Evolutionary conservation across 2,113 vertebrate genomes (phyloP).

Genomic region (Platichthys stellatus): DNA sequence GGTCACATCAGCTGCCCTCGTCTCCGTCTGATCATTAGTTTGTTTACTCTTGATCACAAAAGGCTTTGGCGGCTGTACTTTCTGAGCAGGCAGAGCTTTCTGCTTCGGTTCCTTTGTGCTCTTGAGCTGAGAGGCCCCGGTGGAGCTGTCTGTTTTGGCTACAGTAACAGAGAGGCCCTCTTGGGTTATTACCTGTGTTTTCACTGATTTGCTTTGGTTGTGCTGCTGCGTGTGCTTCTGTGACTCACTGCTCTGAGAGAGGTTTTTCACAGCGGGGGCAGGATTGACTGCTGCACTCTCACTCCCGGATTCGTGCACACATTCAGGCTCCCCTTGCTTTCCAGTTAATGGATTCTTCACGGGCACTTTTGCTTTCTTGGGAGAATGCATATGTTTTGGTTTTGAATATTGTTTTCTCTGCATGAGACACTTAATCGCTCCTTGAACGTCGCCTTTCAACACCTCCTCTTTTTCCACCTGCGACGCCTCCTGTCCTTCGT

Average conservation of each 20-base stretch:
- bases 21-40: constrained; percentile 64
- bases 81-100: constrained; percentile 63
- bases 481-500: constrained; percentile 73
- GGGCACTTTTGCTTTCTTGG: constrained; percentile 79
- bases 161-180: constrained; percentile 68
- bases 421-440: constrained; percentile 82
- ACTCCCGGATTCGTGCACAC: constrained; percentile 55
- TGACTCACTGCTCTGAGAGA: constrained; percentile 71
- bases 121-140: constrained; percentile 65
- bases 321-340: constrained; percentile 70
- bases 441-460: constrained; percentile 81
- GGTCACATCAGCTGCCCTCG: constrained; percentile 54
- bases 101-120: constrained; percentile 69
- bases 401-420: constrained; percentile 83
- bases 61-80: constrained; percentile 65
- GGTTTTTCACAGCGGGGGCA: constrained; percentile 77
- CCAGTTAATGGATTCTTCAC: constrained; percentile 71
- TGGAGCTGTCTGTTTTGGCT: constrained; percentile 65
- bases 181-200: constrained; percentile 74
- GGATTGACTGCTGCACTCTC: constrained; percentile 64
- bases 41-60: constrained; percentile 68
- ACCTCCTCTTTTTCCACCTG: constrained; percentile 80
- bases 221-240: constrained; percentile 67
- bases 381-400: constrained; percentile 71
- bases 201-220: constrained; percentile 70